Percentiles rank a stretch among this genome's conserved stretches.
These are phyloP conservation scores for Clostera curtula DNA, from an alignment of 2,888 invertebrate species.

Conservation along the genomic window DNA sequence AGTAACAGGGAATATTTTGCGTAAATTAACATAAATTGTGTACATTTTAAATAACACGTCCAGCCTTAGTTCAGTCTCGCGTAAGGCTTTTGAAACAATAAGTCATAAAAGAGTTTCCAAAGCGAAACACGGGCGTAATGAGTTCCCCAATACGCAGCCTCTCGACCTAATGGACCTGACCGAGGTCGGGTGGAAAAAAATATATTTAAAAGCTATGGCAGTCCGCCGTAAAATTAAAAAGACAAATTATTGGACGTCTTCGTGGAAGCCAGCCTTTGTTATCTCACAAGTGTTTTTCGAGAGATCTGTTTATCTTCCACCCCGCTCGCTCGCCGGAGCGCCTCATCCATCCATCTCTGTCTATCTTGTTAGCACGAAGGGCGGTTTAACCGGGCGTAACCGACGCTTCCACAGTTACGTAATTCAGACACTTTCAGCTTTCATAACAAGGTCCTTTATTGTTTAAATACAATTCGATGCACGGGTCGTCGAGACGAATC, in stretches of 20 bases:
- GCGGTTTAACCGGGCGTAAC: slow-evolving; percentile 70
- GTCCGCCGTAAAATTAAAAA: slow-evolving; percentile 74
- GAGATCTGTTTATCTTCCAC: slow-evolving; percentile 63
- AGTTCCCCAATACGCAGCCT: slow-evolving; percentile 54
- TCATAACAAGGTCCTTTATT: slow-evolving; percentile 69
- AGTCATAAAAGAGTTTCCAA: slow-evolving; percentile 62
- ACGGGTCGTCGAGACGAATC: slow-evolving; percentile 48
- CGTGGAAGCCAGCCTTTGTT: slow-evolving; percentile 73
- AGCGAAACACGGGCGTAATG: slow-evolving; percentile 53
- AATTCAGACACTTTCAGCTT: slow-evolving; percentile 69
- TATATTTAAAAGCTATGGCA: slow-evolving; percentile 68
- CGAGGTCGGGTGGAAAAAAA: slow-evolving; percentile 57
- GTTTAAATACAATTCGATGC: slow-evolving; percentile 46
- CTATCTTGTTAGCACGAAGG: slow-evolving; percentile 64
- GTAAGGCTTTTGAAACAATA: slow-evolving; percentile 60
- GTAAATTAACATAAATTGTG: slow-evolving; percentile 16
- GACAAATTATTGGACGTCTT: slow-evolving; percentile 75
- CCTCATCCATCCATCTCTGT: slow-evolving; percentile 51
- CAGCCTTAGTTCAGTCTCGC: slow-evolving; percentile 34
- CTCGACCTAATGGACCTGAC: slow-evolving; percentile 60
- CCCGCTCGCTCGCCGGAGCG: slow-evolving; percentile 42
- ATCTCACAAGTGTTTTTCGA: slow-evolving; percentile 74
- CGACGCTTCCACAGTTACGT: slow-evolving; percentile 66
- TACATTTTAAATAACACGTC: slow-evolving; percentile 30
- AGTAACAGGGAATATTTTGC: slow-evolving; percentile 7